Percentiles rank a stretch among this genome's conserved stretches.
These are phyloP conservation scores for Spea hammondii DNA, from an alignment of 2,797 vertebrate species.

Conservation along the genomic window DNA sequence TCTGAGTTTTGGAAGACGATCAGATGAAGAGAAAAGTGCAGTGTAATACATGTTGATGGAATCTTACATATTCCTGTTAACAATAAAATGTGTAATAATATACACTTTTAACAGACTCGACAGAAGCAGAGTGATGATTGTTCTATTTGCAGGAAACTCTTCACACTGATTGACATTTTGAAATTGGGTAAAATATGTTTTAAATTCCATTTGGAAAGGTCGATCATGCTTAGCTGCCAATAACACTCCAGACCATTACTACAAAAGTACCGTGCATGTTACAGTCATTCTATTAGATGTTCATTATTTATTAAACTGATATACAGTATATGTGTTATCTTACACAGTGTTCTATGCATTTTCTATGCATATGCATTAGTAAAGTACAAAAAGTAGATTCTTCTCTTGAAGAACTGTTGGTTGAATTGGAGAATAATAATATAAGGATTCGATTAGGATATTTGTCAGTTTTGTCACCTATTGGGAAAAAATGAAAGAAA, in stretches of 20 bases:
- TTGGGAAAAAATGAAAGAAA: neutral
- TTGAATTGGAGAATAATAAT: slow-evolving; percentile 34
- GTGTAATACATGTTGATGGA: neutral
- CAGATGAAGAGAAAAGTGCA: neutral
- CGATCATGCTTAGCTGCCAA: slow-evolving; percentile 33
- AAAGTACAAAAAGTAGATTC: slow-evolving; percentile 5
- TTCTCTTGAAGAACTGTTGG: slow-evolving; percentile 31
- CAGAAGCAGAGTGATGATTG: slow-evolving; percentile 1
- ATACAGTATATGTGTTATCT: neutral
- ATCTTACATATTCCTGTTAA: slow-evolving; percentile 2
- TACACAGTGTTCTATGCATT: neutral
- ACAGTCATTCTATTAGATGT: slow-evolving; percentile 4
- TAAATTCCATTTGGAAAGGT: slow-evolving; percentile 31
- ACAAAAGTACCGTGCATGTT: slow-evolving; percentile 23
- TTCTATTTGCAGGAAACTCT: slow-evolving; percentile 47
- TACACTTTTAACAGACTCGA: neutral
- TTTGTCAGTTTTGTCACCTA: slow-evolving; percentile 38
- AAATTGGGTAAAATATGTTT: slow-evolving; percentile 50
- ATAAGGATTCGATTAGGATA: slow-evolving; percentile 37
- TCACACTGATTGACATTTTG: slow-evolving; percentile 50
- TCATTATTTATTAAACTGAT: slow-evolving; percentile 31
- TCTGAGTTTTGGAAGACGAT: too few species aligned
- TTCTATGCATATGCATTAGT: slow-evolving; percentile 26
- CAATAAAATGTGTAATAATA: neutral
- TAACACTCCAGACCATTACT: slow-evolving; percentile 1